A percentile compares a stretch with the other conserved stretches of the same genome.
These are phyloP conservation scores for Rhagologus leucostigma DNA, from an alignment of 2,113 vertebrate species.

Conservation along the genomic window DNA sequence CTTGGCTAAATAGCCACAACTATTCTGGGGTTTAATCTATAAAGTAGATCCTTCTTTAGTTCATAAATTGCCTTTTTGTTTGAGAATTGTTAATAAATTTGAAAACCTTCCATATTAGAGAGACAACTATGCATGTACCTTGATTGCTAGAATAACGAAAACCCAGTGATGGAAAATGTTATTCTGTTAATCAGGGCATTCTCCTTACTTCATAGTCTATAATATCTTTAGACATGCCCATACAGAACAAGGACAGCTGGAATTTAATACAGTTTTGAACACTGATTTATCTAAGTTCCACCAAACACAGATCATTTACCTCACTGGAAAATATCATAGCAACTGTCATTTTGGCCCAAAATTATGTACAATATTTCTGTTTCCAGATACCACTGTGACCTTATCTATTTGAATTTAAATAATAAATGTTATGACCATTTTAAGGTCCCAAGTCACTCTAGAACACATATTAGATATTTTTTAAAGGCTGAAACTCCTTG, in stretches of 20 bases:
- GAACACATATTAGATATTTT: not conserved
- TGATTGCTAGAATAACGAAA: not conserved
- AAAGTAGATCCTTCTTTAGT: not conserved
- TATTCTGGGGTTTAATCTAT: not conserved
- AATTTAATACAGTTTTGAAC: not conserved
- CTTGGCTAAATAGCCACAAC: not conserved
- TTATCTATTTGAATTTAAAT: not conserved
- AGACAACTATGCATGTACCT: fast-evolving
- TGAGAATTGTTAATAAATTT: not conserved
- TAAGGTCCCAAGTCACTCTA: not conserved
- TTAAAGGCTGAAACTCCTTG: not conserved
- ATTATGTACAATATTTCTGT: not conserved
- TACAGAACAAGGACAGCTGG: not conserved
- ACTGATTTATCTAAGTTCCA: not conserved
- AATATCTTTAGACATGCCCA: not conserved
- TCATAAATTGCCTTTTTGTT: not conserved
- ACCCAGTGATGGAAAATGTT: not conserved
- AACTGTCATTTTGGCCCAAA: not conserved
- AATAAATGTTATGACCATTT: not conserved
- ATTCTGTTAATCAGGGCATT: not conserved
- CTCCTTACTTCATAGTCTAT: not conserved
- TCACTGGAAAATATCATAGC: not conserved
- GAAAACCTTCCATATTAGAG: not conserved
- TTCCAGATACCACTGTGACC: not conserved
- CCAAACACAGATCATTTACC: not conserved